phyloP scores from a whole-genome alignment of 2,797 vertebrate species.

The Nyctibius grandis region DNA sequence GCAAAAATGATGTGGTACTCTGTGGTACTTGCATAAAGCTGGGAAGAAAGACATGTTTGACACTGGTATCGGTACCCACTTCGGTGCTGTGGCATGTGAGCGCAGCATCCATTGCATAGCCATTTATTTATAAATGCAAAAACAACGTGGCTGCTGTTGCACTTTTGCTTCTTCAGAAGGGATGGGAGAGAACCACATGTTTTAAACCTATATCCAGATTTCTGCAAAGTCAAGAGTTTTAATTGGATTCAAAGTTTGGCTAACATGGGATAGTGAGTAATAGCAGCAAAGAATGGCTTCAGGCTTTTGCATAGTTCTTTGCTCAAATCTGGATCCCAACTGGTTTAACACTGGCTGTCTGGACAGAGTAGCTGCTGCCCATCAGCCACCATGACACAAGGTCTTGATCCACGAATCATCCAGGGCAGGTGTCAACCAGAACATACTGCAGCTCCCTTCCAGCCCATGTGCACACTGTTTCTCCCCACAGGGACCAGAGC shows the following conservation, averaged over 20 bases:
- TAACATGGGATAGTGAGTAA: neutral
- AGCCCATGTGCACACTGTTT: accelerated
- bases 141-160: neutral
- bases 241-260: neutral
- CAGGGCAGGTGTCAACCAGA: neutral
- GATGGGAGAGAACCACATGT: neutral
- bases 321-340: neutral
- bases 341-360: neutral
- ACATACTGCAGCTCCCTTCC: neutral
- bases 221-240: neutral
- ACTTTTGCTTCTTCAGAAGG: neutral
- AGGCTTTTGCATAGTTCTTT: neutral
- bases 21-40: neutral
- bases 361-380: neutral
- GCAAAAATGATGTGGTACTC: accelerated
- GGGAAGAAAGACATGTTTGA: neutral
- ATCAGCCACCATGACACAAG: neutral
- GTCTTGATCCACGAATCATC: neutral
- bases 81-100: neutral
- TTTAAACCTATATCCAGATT: neutral
- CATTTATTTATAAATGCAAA: neutral
- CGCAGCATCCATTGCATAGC: accelerated
- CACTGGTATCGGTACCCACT: accelerated
- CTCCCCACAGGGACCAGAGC: too few relatives aligned
- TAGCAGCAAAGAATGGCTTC: neutral